Base-by-base conservation (phyloP, 1,140 invertebrate genomes). In the Tachypleus tridentatus region DNA sequence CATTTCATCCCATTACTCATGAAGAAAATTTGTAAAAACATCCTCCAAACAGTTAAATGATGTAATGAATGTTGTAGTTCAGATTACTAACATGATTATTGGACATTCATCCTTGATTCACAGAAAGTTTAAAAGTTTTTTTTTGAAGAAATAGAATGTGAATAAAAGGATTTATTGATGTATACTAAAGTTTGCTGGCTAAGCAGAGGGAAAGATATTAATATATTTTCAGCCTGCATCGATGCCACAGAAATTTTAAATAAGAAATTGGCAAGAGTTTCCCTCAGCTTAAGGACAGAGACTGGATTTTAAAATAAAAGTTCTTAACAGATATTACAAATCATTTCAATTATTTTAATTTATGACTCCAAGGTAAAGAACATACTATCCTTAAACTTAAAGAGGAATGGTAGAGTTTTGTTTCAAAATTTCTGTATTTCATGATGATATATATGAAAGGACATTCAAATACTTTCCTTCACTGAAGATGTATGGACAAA, bases 31-130 rank as follows among this genome's bases (percentile, higher is more conserved):
- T 11, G 57, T 29, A 58, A 58, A 11, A 58, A 29, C n/a, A 10
- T 58, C 57, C 57, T 58, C 57, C 5, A 58, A n/a, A 58, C 57
- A 58, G 57, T 6, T 58, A 58, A 58, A 58, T 58, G 57, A 58
- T 11, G 57, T 58, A 11, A 58, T 58, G 57, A 58, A 4, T 11
- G 57, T 58, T 11, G 5, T 6, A 29, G 47, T 58, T 58, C n/a
- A 58, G 47, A 58, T 58, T 58, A 11, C n/a, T 58, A 6, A 58
- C 57, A 58, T 29, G 47, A 58, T 58, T 58, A 58, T 10, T 11
- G 57, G 10, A 5, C n/a, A 29, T 58, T 58, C 57, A 11, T 10
- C 57, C 57, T 58, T 58, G 57, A 58, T 11, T 58, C 57, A 58
- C 57, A 58, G 57, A 58, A 58, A 58, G n/a, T 58, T 58, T n/a